Evolutionary conservation across 2,888 invertebrate genomes (phyloP).

Genomic region (Drosophila atripex): DNA sequence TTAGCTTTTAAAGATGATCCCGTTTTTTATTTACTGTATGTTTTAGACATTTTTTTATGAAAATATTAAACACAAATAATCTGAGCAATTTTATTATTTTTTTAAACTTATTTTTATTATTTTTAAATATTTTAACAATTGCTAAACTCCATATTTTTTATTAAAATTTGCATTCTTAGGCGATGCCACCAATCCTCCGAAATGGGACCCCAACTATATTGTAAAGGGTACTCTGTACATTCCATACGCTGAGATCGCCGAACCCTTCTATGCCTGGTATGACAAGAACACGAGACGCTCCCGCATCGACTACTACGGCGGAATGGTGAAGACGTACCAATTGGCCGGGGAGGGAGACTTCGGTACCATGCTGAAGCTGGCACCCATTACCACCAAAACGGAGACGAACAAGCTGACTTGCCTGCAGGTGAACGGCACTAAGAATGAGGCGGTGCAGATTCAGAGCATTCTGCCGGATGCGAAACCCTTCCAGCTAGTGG

Average conservation of each 20-base stretch:
- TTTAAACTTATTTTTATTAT: too few relatives aligned
- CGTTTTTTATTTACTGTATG: slow-evolving; percentile 19
- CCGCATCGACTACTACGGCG: slow-evolving; percentile 97
- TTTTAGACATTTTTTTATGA: slow-evolving; percentile 2
- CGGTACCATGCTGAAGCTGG: slow-evolving; percentile 92
- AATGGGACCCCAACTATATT: slow-evolving; percentile 89
- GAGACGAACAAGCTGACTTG: slow-evolving; percentile 90
- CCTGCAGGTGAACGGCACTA: slow-evolving; percentile 92
- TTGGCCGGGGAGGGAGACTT: slow-evolving; percentile 86
- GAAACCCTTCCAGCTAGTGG: slow-evolving; percentile 88
- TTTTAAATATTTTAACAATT: too few relatives aligned
- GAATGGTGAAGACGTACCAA: slow-evolving; percentile 97
- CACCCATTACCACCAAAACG: slow-evolving; percentile 91
- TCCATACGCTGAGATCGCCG: slow-evolving; percentile 96
- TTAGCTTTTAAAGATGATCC: slow-evolving; percentile 23
- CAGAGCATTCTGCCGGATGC: slow-evolving; percentile 94
- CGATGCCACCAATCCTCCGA: slow-evolving; percentile 84
- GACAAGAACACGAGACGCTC: slow-evolving; percentile 90
- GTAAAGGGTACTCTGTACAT: slow-evolving; percentile 92
- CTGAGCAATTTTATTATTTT: too few relatives aligned
- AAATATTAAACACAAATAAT: background rate
- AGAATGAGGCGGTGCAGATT: slow-evolving; percentile 86
- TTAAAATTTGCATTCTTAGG: slow-evolving; percentile 43
- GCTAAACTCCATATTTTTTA: background rate
- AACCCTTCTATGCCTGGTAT: slow-evolving; percentile 96